Percentiles rank a stretch among this genome's conserved stretches.
These are phyloP conservation scores for Xyrichtys novacula DNA, from an alignment of 2,797 vertebrate genomes.

Conservation along the genomic window DNA sequence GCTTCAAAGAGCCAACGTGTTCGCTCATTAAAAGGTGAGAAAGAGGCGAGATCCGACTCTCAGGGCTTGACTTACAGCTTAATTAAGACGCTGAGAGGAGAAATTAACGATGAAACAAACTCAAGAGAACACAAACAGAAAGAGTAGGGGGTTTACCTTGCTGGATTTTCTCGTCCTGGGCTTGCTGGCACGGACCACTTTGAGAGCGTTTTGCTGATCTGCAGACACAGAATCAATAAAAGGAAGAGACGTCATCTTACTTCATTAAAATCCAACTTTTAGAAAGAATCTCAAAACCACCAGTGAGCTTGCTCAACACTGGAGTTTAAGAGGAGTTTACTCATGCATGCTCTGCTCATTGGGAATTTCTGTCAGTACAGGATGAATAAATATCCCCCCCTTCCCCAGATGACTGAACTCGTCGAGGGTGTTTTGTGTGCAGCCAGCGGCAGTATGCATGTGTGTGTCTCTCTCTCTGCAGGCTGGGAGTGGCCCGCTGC, in stretches of 20 bases:
- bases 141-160: slow-evolving; percentile 84
- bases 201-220: slow-evolving; percentile 88
- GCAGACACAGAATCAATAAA: slow-evolving; percentile 68
- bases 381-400: slow-evolving; percentile 30
- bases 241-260: slow-evolving; percentile 41
- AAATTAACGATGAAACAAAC: neutral
- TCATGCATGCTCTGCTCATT: slow-evolving; percentile 15
- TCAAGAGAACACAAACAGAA: neutral
- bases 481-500: slow-evolving; percentile 77
- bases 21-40: slow-evolving; percentile 5
- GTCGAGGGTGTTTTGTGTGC: slow-evolving; percentile 54
- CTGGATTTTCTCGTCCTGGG: slow-evolving; percentile 87
- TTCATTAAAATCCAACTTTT: neutral
- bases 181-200: slow-evolving; percentile 90
- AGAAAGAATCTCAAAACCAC: neutral
- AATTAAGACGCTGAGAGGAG: neutral
- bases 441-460: slow-evolving; percentile 30
- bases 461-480: slow-evolving; percentile 45
- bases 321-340: slow-evolving; percentile 22
- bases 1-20: neutral
- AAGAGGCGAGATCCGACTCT: neutral
- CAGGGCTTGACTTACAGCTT: neutral
- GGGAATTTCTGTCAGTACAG: slow-evolving; percentile 32
- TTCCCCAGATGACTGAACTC: slow-evolving; percentile 11
- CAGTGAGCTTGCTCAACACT: slow-evolving; percentile 22